Evolutionary conservation across 2,888 invertebrate genomes (phyloP), one percentile per base, ranked within the genome.

Genomic region (Blera fallax): DNA sequence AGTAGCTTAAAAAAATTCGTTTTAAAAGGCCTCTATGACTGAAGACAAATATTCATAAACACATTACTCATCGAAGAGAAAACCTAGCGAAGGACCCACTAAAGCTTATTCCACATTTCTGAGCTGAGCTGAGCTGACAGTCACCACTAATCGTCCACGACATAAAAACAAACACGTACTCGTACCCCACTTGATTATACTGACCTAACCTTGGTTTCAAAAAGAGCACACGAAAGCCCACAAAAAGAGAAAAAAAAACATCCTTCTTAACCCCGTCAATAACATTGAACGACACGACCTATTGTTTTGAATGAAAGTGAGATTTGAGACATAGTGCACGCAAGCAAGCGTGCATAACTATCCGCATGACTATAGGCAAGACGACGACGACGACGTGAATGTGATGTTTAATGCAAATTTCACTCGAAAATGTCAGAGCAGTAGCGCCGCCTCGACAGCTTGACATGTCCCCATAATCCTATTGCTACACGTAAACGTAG

Each of bases 401-500:
- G 50, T 60, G 37, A 58, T 67, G 62, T 80, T 80, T 60, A 74
- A 84, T 84, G 84, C 60, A 76, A 80, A 80, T 80, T 84, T 29
- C 14, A 64, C 40, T 64, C 78, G 62, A 62, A 79, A 73, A 73
- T 83, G 83, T 83, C 84, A 80, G 14, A 48, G 43, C 50, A 64
- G 73, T 74, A 74, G 69, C 80, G 84, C 84, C 84, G 58, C 69
- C 80, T 74, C 65, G 80, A 84, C 84, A 84, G 80, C 70, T 84
- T 65, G 74, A 80, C 73, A 79, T 65, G 84, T 79, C 69, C 34
- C 67, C 24, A 11, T 48, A 52, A 69, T 48, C 58, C 24, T 40
- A 62, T 60, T 10, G 3, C 60, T 32, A 54, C 48, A 64, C 29
- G 29, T 10, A 52, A n/a, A 45, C 45, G 32, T 40, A 62, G 27